phyloP scores from a whole-genome alignment of 2,888 invertebrate genomes.

The Listrodromus nycthemerus region DNA sequence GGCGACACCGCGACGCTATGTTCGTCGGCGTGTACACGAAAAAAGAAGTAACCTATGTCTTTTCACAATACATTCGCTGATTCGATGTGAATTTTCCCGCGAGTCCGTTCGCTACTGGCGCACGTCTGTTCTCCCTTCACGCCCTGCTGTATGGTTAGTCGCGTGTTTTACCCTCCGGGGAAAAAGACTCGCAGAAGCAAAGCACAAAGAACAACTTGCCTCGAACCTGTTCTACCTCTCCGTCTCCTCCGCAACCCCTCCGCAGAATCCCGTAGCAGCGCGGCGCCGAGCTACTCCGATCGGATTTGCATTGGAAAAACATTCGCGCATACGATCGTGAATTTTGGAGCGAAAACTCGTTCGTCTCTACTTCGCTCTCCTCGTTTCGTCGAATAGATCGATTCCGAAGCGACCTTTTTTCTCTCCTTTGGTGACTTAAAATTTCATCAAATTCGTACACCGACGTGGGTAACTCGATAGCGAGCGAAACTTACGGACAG shows the following conservation, averaged over 20 bases:
- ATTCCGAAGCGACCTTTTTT: constrained; percentile 61
- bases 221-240: background rate
- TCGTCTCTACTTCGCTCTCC: constrained; percentile 61
- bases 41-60: constrained; percentile 36
- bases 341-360: constrained; percentile 44
- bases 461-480: constrained; percentile 14
- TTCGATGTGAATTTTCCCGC: constrained; percentile 44
- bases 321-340: constrained; percentile 66
- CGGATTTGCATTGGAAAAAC: constrained; percentile 65
- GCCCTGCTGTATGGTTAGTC: background rate
- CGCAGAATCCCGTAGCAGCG: constrained; percentile 35
- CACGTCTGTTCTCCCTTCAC: background rate
- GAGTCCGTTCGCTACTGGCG: background rate
- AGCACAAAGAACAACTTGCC: constrained; percentile 50
- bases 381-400: constrained; percentile 60
- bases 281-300: constrained; percentile 63
- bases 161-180: constrained; percentile 34
- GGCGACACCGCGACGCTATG: background rate
- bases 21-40: constrained; percentile 2
- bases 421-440: constrained; percentile 19
- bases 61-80: constrained; percentile 52
- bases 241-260: too few species aligned
- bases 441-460: constrained; percentile 43
- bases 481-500: background rate
- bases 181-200: constrained; percentile 26